Conservation (phyloP, 2,797 vertebrate species). For the Columba guinea region DNA sequence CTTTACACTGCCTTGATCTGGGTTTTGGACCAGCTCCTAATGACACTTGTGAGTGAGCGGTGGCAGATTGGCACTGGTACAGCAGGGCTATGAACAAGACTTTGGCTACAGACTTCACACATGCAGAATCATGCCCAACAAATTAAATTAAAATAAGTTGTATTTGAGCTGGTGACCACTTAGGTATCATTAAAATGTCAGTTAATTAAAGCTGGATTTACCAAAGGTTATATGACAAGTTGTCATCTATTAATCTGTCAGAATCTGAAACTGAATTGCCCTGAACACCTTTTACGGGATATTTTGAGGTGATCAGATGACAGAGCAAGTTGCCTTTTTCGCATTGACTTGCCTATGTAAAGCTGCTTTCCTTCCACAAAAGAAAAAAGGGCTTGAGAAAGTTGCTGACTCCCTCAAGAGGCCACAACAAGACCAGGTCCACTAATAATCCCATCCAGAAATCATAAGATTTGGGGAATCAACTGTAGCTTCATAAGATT, state of each 20-base stretch:
- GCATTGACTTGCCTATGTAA: neutral
- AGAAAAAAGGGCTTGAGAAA: neutral
- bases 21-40: neutral
- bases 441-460: neutral
- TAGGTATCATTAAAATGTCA: neutral
- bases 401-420: neutral
- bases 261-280: neutral
- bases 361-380: neutral
- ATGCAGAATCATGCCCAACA: conserved; percentile 1
- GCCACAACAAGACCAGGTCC: neutral
- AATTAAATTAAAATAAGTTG: conserved; percentile 18
- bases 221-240: neutral
- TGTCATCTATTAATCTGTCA: neutral
- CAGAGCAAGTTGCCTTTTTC: neutral
- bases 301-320: neutral
- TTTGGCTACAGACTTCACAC: neutral
- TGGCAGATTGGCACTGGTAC: neutral
- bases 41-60: neutral
- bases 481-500: neutral
- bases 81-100: neutral
- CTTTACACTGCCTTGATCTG: neutral
- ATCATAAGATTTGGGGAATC: neutral
- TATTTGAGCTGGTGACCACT: neutral
- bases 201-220: conserved; percentile 34
- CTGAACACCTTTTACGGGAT: neutral